Evolutionary conservation across 2,888 invertebrate genomes (phyloP).

Genomic region (Morinoia aosen): DNA sequence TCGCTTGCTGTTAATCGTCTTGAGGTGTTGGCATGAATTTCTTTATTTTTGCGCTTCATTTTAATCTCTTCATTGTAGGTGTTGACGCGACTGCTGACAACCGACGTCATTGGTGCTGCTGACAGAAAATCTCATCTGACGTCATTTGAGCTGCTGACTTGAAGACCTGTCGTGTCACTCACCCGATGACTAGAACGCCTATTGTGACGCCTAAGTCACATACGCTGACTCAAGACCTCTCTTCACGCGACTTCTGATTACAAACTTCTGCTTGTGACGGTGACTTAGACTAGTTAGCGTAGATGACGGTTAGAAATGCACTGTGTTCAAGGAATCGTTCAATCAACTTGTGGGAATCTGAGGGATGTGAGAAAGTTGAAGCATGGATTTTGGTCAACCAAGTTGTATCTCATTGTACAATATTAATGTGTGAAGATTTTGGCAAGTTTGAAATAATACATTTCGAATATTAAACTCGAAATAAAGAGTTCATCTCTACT

Average conservation of each 20-base stretch:
- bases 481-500: no score
- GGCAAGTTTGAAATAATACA: background rate
- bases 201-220: background rate
- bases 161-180: constrained; percentile 2
- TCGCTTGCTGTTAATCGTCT: background rate
- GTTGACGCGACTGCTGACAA: constrained; percentile 11
- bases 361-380: background rate
- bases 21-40: background rate
- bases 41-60: background rate
- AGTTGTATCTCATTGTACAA: background rate
- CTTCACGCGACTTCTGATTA: background rate
- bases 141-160: constrained; percentile 12
- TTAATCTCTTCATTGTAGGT: constrained; percentile 41
- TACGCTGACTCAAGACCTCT: background rate
- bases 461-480: no score
- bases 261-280: background rate
- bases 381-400: background rate
- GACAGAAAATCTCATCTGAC: background rate
- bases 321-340: background rate
- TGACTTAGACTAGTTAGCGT: constrained; percentile 3
- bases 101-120: constrained; percentile 25
- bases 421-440: background rate
- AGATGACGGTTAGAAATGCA: background rate
- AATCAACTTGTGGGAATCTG: background rate
- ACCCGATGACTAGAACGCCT: background rate